These are phyloP conservation scores for Drosophila persimilis DNA, from an alignment of 1,140 invertebrate genomes.

Conservation along the genomic window DNA sequence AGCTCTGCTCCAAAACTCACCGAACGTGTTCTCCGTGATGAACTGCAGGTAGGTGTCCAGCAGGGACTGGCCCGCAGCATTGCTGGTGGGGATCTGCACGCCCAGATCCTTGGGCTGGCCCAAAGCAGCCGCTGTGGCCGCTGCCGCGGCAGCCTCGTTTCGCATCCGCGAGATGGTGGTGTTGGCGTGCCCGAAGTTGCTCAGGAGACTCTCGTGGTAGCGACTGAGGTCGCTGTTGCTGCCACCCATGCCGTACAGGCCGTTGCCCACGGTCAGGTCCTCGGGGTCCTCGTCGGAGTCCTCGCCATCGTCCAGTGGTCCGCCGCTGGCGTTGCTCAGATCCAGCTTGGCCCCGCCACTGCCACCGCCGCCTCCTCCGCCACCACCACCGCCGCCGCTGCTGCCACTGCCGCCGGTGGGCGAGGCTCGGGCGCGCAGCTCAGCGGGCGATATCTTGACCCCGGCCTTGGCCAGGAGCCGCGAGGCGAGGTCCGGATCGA, in stretches of 20 bases:
- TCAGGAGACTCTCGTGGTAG: slow-evolving; percentile 76
- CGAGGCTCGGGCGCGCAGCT: slow-evolving; percentile 90
- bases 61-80: slow-evolving; percentile 87
- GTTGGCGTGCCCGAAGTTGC: slow-evolving; percentile 85
- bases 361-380: slow-evolving; percentile 88
- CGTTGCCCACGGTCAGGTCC: slow-evolving; percentile 88
- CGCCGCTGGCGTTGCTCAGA: slow-evolving; percentile 83
- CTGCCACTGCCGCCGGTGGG: slow-evolving; percentile 89
- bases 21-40: slow-evolving; percentile 91
- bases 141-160: slow-evolving; percentile 83
- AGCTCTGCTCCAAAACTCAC: slow-evolving; percentile 66
- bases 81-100: slow-evolving; percentile 74
- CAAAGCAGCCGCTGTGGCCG: slow-evolving; percentile 70
- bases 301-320: slow-evolving; percentile 84
- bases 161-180: slow-evolving; percentile 84
- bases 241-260: slow-evolving; percentile 46
- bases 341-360: slow-evolving; percentile 90
- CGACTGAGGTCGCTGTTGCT: slow-evolving; percentile 70
- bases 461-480: slow-evolving; percentile 93
- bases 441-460: slow-evolving; percentile 92
- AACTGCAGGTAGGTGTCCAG: slow-evolving; percentile 93
- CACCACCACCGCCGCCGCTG: slow-evolving; percentile 87
- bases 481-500: slow-evolving; percentile 93
- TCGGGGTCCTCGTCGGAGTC: slow-evolving; percentile 88
- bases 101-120: slow-evolving; percentile 83